phyloP scores from a whole-genome alignment of 2,888 invertebrate species.

The Mesochorus sp. region DNA sequence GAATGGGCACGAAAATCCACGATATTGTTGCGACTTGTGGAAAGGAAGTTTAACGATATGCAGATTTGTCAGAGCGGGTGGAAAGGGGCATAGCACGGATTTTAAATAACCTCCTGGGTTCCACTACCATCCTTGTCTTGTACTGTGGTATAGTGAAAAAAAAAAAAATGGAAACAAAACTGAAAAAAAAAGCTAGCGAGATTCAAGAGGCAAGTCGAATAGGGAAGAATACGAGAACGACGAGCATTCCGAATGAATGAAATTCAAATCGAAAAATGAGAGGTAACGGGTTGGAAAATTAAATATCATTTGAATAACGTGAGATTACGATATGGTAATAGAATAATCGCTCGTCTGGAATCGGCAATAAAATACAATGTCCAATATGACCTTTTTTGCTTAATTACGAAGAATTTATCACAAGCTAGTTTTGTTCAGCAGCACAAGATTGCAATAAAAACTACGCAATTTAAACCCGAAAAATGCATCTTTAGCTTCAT shows the following conservation, averaged over 20 bases:
- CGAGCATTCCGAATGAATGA: constrained; percentile 76
- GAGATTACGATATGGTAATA: constrained; percentile 74
- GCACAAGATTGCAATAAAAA: background rate
- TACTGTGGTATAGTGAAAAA: constrained; percentile 62
- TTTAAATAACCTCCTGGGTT: constrained; percentile 72
- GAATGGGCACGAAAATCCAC: constrained; percentile 59
- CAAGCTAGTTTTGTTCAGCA: background rate
- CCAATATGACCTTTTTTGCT: background rate
- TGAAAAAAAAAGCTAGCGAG: constrained; percentile 32
- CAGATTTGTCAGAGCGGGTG: constrained; percentile 71
- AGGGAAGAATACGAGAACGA: constrained; percentile 54
- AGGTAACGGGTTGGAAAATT: constrained; percentile 79
- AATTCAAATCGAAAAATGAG: constrained; percentile 79
- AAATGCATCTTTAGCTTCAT: too few relatives aligned
- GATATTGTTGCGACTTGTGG: constrained; percentile 60
- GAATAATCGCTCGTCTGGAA: constrained; percentile 71
- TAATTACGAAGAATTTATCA: background rate
- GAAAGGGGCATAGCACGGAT: constrained; percentile 67
- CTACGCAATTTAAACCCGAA: too few relatives aligned
- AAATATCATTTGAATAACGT: constrained; percentile 78
- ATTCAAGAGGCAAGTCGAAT: constrained; percentile 49
- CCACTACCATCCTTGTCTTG: background rate
- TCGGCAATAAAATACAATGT: constrained; percentile 64
- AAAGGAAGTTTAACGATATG: constrained; percentile 79
- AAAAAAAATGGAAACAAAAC: constrained; percentile 44